phyloP scores from a whole-genome alignment of 2,888 invertebrate species.

The Nematopogon swammerdamellus region DNA sequence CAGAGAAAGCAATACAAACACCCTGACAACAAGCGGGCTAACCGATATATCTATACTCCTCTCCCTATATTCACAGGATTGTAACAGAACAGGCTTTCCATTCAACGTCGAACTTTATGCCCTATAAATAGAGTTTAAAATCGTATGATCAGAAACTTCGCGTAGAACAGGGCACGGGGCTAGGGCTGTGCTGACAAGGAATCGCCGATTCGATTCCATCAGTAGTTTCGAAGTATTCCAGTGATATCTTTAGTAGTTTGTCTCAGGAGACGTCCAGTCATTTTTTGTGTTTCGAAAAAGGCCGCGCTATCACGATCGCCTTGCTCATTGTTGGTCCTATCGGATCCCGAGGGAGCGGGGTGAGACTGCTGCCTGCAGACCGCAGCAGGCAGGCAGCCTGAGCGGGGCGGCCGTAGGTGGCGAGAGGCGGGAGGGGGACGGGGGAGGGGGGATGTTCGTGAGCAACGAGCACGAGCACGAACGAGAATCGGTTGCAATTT shows the following conservation, averaged over 20 bases:
- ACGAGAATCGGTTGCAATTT: background rate
- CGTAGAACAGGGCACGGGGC: background rate
- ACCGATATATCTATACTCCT: conserved; percentile 15
- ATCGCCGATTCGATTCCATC: conserved; percentile 31
- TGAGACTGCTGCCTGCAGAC: background rate
- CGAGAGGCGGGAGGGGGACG: too few species aligned
- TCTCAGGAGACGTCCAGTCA: conserved; percentile 12
- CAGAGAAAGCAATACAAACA: conserved; percentile 31
- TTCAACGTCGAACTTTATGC: too few species aligned
- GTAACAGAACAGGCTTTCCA: too few species aligned
- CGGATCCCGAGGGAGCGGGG: background rate
- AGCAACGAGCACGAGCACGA: background rate
- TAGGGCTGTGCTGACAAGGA: conserved; percentile 21
- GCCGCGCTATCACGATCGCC: background rate
- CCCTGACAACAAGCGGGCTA: conserved; percentile 23
- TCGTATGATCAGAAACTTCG: too few species aligned
- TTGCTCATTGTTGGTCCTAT: background rate
- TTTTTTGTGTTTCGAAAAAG: conserved; percentile 13
- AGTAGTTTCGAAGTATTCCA: conserved; percentile 19
- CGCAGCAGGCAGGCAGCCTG: too few species aligned
- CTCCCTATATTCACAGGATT: background rate
- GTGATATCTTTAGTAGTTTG: conserved; percentile 9
- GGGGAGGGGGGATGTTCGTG: too few species aligned
- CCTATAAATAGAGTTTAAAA: too few species aligned
- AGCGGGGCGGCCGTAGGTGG: too few species aligned